Percentiles rank a stretch among this genome's conserved stretches.
Evolutionary conservation across 1,140 invertebrate genomes (phyloP).

Genomic region (Coenobita brevimanus): DNA sequence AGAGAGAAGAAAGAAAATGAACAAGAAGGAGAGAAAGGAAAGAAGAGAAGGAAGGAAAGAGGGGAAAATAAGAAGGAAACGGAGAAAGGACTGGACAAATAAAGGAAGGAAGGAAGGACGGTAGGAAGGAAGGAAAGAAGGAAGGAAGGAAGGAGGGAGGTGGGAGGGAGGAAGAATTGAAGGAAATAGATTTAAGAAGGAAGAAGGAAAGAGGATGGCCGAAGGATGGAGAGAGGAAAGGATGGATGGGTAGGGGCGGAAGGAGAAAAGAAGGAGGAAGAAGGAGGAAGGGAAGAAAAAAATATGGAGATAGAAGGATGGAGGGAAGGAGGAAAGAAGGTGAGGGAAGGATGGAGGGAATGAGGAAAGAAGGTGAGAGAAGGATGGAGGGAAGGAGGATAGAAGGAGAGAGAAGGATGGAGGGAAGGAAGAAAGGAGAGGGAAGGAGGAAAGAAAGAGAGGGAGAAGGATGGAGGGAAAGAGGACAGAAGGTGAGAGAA

Average conservation of each 20-base stretch:
- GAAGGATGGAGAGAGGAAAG: not conserved
- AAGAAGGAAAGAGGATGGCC: not conserved
- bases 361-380: not conserved
- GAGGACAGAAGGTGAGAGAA: not conserved
- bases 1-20: not conserved
- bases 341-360: not conserved
- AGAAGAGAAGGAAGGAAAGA: not conserved
- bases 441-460: no score
- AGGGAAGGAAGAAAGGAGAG: not conserved
- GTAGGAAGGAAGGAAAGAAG: not conserved
- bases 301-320: not conserved
- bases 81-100: not conserved
- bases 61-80: not conserved
- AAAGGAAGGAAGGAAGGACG: not conserved
- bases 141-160: not conserved
- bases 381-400: not conserved
- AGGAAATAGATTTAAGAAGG: not conserved
- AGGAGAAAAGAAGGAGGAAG: not conserved
- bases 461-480: no score
- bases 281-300: not conserved
- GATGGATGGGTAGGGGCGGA: not conserved
- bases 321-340: not conserved
- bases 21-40: not conserved
- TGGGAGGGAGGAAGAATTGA: not conserved
- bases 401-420: no score